These are phyloP conservation scores for Cylloceria caligata DNA, from an alignment of 2,888 invertebrate genomes.

Conservation along the genomic window DNA sequence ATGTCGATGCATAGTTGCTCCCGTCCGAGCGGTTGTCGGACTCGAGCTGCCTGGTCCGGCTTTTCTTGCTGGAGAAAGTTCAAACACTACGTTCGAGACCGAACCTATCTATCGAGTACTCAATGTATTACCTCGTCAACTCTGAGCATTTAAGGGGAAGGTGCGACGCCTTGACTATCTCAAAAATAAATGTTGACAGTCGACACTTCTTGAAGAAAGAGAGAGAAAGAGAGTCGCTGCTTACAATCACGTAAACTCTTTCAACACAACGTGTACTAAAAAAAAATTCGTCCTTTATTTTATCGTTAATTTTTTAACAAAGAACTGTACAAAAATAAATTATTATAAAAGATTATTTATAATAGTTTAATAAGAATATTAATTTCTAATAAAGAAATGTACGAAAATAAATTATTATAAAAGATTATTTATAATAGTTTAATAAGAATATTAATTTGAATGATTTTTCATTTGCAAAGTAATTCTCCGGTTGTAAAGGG, in stretches of 20 bases:
- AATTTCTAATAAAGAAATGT: no score
- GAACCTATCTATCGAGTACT: slow-evolving; percentile 34
- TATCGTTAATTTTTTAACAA: no score
- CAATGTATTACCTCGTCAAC: slow-evolving; percentile 9
- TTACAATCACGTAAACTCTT: background rate
- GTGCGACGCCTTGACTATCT: slow-evolving; percentile 16
- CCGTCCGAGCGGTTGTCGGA: slow-evolving; percentile 17
- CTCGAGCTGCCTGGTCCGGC: slow-evolving; percentile 12
- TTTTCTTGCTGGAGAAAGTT: slow-evolving; percentile 46
- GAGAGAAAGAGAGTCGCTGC: background rate
- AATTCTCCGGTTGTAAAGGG: background rate
- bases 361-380: no score
- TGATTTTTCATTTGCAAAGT: background rate
- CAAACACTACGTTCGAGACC: slow-evolving; percentile 11
- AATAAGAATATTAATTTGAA: no score
- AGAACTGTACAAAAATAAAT: background rate
- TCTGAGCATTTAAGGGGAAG: background rate
- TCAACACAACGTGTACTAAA: no score
- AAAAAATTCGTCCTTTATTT: no score
- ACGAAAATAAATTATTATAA: background rate
- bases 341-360: no score
- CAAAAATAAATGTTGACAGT: slow-evolving; percentile 25
- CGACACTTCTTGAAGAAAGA: slow-evolving; percentile 2
- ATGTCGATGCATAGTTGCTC: slow-evolving; percentile 33
- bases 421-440: no score